phyloP scores from a whole-genome alignment of 2,888 invertebrate species.

The Aporophyla lueneburgensis region DNA sequence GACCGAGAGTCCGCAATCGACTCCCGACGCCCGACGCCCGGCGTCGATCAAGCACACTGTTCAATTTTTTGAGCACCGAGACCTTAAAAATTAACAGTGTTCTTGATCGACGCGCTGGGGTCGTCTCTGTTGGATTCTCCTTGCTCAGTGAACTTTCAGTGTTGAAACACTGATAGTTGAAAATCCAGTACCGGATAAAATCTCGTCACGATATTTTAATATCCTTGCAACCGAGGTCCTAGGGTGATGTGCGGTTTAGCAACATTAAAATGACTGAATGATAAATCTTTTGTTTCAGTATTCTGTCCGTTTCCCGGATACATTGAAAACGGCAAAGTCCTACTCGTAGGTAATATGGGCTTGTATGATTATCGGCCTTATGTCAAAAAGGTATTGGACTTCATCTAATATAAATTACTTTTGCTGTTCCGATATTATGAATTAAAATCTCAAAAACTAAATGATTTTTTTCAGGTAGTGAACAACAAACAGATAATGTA shows the following conservation, averaged over 20 bases:
- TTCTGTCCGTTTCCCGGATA: conserved; percentile 98
- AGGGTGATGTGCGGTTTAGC: conserved; percentile 79
- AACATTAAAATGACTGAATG: background rate
- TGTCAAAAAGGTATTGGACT: conserved; percentile 94
- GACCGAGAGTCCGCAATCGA: no score
- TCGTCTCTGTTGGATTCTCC: no score
- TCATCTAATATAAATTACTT: conserved; percentile 18
- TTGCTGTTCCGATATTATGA: background rate
- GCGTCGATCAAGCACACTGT: no score
- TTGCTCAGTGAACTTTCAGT: no score
- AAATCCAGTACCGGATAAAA: no score
- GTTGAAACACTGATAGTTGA: no score
- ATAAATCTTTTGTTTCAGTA: conserved; percentile 88
- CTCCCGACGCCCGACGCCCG: no score
- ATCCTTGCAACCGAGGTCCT: no score
- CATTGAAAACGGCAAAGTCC: conserved; percentile 96
- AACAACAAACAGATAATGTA: conserved; percentile 99
- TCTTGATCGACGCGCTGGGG: no score
- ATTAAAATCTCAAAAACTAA: background rate
- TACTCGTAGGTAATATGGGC: conserved; percentile 98
- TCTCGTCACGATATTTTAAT: no score
- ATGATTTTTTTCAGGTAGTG: conserved; percentile 88
- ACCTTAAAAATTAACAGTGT: no score
- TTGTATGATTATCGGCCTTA: conserved; percentile 98
- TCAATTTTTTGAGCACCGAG: no score